Percentiles rank a stretch among this genome's conserved stretches.
These are phyloP conservation scores for Parnassius orleans DNA, from an alignment of 2,888 invertebrate species.

Conservation along the genomic window DNA sequence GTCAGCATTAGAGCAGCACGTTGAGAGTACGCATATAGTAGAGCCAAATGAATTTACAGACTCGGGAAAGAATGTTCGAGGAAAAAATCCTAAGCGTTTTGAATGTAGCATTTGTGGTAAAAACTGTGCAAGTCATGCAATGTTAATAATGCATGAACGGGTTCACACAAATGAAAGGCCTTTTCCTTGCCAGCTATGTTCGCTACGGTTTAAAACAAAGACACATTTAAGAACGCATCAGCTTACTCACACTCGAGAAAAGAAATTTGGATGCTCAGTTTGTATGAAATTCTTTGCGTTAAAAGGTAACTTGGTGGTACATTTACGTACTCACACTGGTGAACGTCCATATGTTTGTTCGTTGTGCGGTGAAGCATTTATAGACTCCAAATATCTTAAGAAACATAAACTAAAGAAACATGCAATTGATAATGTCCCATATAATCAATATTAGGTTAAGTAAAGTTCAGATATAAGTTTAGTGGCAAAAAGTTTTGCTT, in stretches of 20 bases:
- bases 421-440: conserved; percentile 63
- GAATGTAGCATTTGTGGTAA: conserved; percentile 70
- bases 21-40: conserved; percentile 62
- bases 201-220: conserved; percentile 72
- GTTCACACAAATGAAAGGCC: conserved; percentile 77
- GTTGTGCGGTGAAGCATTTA: conserved; percentile 71
- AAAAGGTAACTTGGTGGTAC: conserved; percentile 75
- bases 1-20: conserved; percentile 67
- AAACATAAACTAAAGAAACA: conserved; percentile 76
- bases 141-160: conserved; percentile 75
- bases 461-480: not conserved
- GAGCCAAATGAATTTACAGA: conserved; percentile 58
- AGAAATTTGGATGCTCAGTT: conserved; percentile 76
- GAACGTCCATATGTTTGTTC: conserved; percentile 74
- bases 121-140: conserved; percentile 71
- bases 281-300: conserved; percentile 78
- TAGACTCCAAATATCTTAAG: conserved; percentile 77
- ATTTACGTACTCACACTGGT: conserved; percentile 75
- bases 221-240: conserved; percentile 75
- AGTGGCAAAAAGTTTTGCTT: too few species aligned
- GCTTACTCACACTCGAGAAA: conserved; percentile 74
- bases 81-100: conserved; percentile 58
- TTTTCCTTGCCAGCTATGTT: conserved; percentile 68
- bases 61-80: conserved; percentile 53
- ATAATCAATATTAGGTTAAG: conserved; percentile 58